phyloP scores from a whole-genome alignment of 2,113 vertebrate species.

The Coryphaenoides rupestris region DNA sequence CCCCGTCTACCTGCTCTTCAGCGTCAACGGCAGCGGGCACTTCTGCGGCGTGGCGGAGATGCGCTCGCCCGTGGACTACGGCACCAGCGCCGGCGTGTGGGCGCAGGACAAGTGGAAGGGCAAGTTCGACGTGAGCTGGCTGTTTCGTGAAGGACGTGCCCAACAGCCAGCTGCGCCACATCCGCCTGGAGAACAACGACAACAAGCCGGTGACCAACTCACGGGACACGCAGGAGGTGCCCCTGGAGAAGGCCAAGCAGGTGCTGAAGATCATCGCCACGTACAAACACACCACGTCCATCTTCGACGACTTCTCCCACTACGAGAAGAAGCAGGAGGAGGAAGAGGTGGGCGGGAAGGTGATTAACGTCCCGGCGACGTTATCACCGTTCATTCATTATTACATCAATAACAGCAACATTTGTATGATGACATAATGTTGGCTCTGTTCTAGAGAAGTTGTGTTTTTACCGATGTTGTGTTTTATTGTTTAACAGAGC shows the following conservation, averaged over 20 bases:
- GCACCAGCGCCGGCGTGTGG: conserved; percentile 97
- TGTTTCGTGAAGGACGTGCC: conserved; percentile 99
- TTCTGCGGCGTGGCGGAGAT: conserved; percentile 98
- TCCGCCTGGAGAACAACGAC: conserved; percentile 98
- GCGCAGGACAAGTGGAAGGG: conserved; percentile 99
- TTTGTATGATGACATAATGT: background rate
- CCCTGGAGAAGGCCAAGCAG: conserved; percentile 96
- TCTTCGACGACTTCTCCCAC: conserved; percentile 98
- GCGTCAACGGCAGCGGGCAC: conserved; percentile 97
- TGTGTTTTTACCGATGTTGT: background rate
- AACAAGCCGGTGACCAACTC: conserved; percentile 99
- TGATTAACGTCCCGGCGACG: conserved; percentile 48
- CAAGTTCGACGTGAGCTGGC: conserved; percentile 97
- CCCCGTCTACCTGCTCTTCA: conserved; percentile 94
- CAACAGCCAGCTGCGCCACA: conserved; percentile 96
- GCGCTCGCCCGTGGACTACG: conserved; percentile 97
- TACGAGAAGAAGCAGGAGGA: conserved; percentile 98
- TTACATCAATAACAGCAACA: no score
- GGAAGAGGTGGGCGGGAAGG: conserved; percentile 97
- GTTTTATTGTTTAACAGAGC: conserved; percentile 50
- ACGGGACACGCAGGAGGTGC: conserved; percentile 97
- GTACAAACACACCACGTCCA: conserved; percentile 98
- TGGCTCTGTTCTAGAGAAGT: background rate
- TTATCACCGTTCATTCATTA: background rate
- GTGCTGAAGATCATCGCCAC: conserved; percentile 95